Evolutionary conservation across 2,888 invertebrate species (phyloP).

Genomic region (Antheraea yamamai): DNA sequence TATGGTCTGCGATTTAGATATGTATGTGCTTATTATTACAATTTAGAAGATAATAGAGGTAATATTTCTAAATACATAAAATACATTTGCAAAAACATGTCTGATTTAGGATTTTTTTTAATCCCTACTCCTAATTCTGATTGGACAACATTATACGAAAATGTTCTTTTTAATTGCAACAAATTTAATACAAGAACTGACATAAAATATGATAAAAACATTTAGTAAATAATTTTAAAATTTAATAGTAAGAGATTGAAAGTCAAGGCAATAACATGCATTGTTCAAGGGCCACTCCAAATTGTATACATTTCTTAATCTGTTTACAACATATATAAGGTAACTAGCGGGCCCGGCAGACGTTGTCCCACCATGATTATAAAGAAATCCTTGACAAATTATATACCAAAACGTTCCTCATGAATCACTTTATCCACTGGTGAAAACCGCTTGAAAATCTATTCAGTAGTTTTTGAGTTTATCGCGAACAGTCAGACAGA

Average conservation of each 20-base stretch:
- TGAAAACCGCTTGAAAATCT: no score
- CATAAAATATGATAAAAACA: not conserved
- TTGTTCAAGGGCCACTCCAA: not conserved
- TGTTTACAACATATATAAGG: not conserved
- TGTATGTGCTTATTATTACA: no score
- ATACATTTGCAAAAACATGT: no score
- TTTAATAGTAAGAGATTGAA: not conserved
- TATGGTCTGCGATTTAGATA: not conserved
- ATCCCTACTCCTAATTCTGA: not conserved
- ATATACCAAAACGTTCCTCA: no score
- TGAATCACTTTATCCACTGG: no score
- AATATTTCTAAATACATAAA: no score
- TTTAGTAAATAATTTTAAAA: not conserved
- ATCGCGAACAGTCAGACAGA: no score
- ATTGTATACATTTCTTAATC: not conserved
- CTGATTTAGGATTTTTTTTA: not conserved
- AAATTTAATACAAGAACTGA: not conserved
- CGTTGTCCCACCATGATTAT: no score
- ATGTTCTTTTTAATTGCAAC: not conserved
- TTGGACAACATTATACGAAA: no score
- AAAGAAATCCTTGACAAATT: no score
- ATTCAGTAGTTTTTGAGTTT: no score
- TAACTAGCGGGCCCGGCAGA: no score
- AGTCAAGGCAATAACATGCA: not conserved
- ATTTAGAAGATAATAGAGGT: not conserved